Evolutionary conservation across 2,888 invertebrate species (phyloP), one percentile per base, ranked within the genome.

Genomic region (Sisyra nigra): DNA sequence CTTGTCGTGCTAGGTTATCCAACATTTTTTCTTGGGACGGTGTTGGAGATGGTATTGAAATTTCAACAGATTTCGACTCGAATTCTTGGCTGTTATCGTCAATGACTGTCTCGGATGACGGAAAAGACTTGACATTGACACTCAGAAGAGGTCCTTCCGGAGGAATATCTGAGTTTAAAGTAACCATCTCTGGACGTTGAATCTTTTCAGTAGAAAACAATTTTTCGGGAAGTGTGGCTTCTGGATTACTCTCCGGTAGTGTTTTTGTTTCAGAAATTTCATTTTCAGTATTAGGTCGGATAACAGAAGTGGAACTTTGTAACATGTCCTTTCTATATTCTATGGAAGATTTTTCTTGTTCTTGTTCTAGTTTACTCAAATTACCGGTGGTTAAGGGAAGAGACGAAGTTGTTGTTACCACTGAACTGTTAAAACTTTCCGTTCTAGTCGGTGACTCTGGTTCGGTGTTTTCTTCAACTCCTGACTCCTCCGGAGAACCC

Each of bases 31-130:
- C 74, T 54, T 76, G 74, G 0, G 74, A 74, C 1, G 75, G 74
- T 4, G 75, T 75, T 7, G 75, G 75, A 1, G 75, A 75, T 1
- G 75, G 75, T 50, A 76, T 76, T 0, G 75, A 75, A 54, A 76
- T 76, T 47, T 75, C 74, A 15, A 76, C 74, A 1, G 74, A 75
- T 53, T 75, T 74, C 42, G 71, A 72, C 10, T 74, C 66, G 53
- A 69, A 62, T 48, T 75, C 75, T 2, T 67, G 66, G 2, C 68
- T 65, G 47, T 66, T 66, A 54, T 68, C 69, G 61, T 68, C 66
- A 49, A 73, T 74, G 7, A 69, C 68, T 51, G 70, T 71, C 49
- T 69, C 68, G 15, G 70, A 68, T 4, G 69, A 68, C 52, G 69
- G 68, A 46, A 71, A 69, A 0, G 69, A 68, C 54, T 70, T 68